A percentile compares a stretch with the other conserved stretches of the same genome.
Evolutionary conservation across 2,888 invertebrate genomes (phyloP).

Genomic region (Heliconius sara): DNA sequence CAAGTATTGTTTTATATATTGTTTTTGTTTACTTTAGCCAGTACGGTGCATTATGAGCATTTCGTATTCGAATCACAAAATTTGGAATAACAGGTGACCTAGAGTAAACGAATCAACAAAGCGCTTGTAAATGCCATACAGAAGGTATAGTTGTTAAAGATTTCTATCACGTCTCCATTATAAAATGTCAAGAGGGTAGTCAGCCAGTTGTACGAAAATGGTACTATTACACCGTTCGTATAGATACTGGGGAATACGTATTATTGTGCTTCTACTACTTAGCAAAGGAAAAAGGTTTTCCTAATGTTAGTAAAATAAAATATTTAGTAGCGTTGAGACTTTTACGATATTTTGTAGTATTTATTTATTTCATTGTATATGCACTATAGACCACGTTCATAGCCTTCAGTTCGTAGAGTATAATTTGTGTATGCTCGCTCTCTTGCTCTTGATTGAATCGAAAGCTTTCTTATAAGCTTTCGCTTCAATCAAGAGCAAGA

Average conservation of each 20-base stretch:
- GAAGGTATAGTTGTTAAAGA: conserved; percentile 35
- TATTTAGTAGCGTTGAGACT: neutral
- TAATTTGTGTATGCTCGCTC: too few species aligned
- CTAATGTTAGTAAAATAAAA: neutral
- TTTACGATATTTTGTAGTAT: too few species aligned
- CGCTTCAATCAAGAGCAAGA: too few species aligned
- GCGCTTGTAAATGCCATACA: conserved; percentile 36
- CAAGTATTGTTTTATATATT: neutral
- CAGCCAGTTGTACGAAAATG: conserved; percentile 30
- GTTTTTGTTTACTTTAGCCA: conserved; percentile 28
- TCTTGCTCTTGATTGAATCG: too few species aligned
- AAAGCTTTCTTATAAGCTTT: too few species aligned
- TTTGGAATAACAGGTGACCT: conserved; percentile 44
- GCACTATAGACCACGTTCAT: too few species aligned
- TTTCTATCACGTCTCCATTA: conserved; percentile 48
- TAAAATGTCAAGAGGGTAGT: conserved; percentile 47
- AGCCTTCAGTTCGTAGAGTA: too few species aligned
- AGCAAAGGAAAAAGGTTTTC: neutral
- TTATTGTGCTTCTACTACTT: neutral
- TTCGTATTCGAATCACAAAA: conserved; percentile 34
- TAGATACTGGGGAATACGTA: neutral
- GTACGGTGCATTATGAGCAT: conserved; percentile 26
- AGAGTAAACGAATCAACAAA: conserved; percentile 28
- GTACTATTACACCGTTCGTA: conserved; percentile 24
- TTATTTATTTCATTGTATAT: too few species aligned